Conservation (phyloP, 2,797 vertebrate species). For the Falco cherrug region DNA sequence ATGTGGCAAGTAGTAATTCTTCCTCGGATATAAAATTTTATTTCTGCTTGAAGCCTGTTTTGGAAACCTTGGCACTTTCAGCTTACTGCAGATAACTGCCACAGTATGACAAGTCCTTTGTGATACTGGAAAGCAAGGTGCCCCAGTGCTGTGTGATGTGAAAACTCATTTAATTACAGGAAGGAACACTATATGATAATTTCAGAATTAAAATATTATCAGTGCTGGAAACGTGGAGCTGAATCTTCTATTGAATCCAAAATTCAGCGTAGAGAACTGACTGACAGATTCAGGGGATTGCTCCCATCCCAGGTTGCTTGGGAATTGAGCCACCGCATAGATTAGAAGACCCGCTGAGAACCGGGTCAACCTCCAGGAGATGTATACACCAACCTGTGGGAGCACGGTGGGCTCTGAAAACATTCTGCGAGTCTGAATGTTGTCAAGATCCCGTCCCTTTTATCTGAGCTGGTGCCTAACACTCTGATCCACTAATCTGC, state of each 20-base stretch:
- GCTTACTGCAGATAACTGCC: not conserved
- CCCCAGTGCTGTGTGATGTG: not conserved
- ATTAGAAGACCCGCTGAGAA: not conserved
- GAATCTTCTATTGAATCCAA: not conserved
- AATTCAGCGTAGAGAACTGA: not conserved
- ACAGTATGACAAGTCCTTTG: not conserved
- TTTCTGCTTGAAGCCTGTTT: slow-evolving; percentile 49
- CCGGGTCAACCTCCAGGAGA: not conserved
- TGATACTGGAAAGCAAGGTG: not conserved
- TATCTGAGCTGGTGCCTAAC: not conserved
- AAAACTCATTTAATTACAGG: not conserved
- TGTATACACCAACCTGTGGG: not conserved
- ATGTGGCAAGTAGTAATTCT: slow-evolving; percentile 43
- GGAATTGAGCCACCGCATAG: not conserved
- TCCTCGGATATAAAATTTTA: slow-evolving; percentile 55
- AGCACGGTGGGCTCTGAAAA: not conserved
- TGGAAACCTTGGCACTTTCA: slow-evolving; percentile 32
- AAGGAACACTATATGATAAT: not conserved
- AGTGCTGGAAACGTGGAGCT: not conserved
- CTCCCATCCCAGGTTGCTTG: not conserved
- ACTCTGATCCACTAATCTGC: not conserved
- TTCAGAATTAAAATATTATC: not conserved
- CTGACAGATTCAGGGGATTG: not conserved
- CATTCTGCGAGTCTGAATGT: not conserved
- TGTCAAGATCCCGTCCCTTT: not conserved